A percentile compares a stretch with the other conserved stretches of the same genome.
phyloP scores from a whole-genome alignment of 2,797 vertebrate genomes.

The Gadopsis bispinosus region DNA sequence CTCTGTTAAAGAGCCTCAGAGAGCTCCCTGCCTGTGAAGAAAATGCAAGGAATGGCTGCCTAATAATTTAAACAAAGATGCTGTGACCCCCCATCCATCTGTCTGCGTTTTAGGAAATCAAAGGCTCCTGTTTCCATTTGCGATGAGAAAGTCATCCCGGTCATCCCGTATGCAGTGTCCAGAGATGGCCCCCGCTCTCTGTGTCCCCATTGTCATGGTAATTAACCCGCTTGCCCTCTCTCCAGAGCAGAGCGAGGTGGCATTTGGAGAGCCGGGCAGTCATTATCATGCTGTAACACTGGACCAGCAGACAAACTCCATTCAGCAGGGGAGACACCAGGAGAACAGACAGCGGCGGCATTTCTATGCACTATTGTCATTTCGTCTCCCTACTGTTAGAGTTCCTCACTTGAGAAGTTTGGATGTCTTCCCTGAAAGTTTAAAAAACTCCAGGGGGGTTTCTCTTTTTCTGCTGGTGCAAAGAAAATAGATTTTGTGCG shows the following conservation, averaged over 20 bases:
- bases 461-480: slow-evolving; percentile 49
- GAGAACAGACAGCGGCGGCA: slow-evolving; percentile 58
- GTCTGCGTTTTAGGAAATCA: slow-evolving; percentile 84
- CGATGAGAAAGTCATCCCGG: slow-evolving; percentile 78
- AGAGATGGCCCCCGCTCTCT: slow-evolving; percentile 77
- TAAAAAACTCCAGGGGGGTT: slow-evolving; percentile 57
- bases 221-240: slow-evolving; percentile 85
- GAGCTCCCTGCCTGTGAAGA: slow-evolving; percentile 71
- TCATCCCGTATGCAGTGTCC: slow-evolving; percentile 79
- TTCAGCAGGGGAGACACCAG: slow-evolving; percentile 69
- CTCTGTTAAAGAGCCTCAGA: slow-evolving; percentile 69
- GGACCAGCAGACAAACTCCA: slow-evolving; percentile 73
- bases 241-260: slow-evolving; percentile 81
- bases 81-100: slow-evolving; percentile 83
- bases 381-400: slow-evolving; percentile 65
- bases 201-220: slow-evolving; percentile 88
- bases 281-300: slow-evolving; percentile 86
- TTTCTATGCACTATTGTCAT: slow-evolving; percentile 77
- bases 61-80: slow-evolving; percentile 87
- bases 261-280: slow-evolving; percentile 84
- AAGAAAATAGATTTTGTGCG: slow-evolving; percentile 62
- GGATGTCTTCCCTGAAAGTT: slow-evolving; percentile 63
- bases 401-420: slow-evolving; percentile 66
- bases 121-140: slow-evolving; percentile 80
- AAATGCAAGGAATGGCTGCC: slow-evolving; percentile 82